These are phyloP conservation scores for Pemphredon lugubris DNA, from an alignment of 2,888 invertebrate species.

Conservation along the genomic window DNA sequence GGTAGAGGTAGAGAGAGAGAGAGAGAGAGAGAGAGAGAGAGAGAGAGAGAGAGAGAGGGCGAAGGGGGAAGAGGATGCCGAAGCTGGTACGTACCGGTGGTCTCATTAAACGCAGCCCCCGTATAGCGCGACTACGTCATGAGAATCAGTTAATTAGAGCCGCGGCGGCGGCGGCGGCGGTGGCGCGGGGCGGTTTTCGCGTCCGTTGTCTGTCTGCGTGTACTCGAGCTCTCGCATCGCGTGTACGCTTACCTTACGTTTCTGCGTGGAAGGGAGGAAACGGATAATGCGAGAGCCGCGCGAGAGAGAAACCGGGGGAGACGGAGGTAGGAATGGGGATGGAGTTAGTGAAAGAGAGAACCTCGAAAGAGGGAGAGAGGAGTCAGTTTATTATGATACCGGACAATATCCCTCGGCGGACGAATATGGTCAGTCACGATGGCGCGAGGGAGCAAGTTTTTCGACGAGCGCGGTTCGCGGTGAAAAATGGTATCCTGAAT, in stretches of 20 bases:
- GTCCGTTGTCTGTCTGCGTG: no score
- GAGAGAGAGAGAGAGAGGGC: neutral
- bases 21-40: neutral
- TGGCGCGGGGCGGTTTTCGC: slow-evolving; percentile 63
- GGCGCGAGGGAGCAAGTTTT: neutral
- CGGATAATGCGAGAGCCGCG: slow-evolving; percentile 27
- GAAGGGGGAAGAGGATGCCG: slow-evolving; percentile 10
- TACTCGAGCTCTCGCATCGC: slow-evolving; percentile 54
- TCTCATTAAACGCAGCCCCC: slow-evolving; percentile 76
- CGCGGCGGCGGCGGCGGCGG: no score
- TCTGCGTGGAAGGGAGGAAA: slow-evolving; percentile 34
- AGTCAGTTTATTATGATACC: slow-evolving; percentile 14
- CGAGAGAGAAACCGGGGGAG: slow-evolving; percentile 23
- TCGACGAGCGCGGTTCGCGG: neutral
- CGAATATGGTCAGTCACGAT: neutral
- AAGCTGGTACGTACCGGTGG: slow-evolving; percentile 70
- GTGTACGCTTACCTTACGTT: slow-evolving; percentile 55
- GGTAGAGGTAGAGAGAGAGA: neutral
- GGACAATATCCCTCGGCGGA: neutral
- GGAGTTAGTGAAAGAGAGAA: no score
- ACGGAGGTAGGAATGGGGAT: neutral
- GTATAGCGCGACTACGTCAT: slow-evolving; percentile 75
- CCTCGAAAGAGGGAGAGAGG: slow-evolving; percentile 12
- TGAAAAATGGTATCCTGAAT: neutral
- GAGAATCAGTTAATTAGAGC: slow-evolving; percentile 79